A percentile compares a stretch with the other conserved stretches of the same genome.
Evolutionary conservation across 2,888 invertebrate species (phyloP).

Genomic region (Lasioglossum leucozonium): DNA sequence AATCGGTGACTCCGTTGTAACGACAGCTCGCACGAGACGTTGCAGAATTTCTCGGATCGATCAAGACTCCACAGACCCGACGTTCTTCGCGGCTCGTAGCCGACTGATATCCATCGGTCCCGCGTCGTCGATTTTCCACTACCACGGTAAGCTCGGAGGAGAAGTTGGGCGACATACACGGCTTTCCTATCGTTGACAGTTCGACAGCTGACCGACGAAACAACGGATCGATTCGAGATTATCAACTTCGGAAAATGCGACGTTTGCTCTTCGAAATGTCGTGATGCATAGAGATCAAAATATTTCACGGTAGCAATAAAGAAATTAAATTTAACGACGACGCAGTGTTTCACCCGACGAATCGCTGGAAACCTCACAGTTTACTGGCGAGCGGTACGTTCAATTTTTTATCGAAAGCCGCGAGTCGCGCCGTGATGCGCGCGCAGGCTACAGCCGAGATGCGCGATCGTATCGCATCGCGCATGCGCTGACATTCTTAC

Average conservation of each 20-base stretch:
- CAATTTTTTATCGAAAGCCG: slow-evolving; percentile 63
- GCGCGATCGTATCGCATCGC: slow-evolving; percentile 10
- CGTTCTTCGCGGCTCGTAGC: slow-evolving; percentile 50
- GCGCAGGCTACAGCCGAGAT: slow-evolving; percentile 45
- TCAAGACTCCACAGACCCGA: slow-evolving; percentile 3
- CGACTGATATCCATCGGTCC: slow-evolving; percentile 59
- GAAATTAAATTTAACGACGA: slow-evolving; percentile 24
- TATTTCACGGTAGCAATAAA: neutral
- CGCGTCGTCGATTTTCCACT: slow-evolving; percentile 41
- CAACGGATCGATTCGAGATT: neutral
- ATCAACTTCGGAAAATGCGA: neutral
- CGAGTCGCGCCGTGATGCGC: slow-evolving; percentile 58
- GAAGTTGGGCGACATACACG: slow-evolving; percentile 38
- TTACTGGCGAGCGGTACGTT: slow-evolving; percentile 56
- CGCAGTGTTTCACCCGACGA: slow-evolving; percentile 40
- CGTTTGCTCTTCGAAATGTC: neutral
- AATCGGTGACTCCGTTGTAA: neutral
- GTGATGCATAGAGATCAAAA: neutral
- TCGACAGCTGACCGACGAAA: slow-evolving; percentile 35
- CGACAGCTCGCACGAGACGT: neutral
- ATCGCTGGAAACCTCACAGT: slow-evolving; percentile 37
- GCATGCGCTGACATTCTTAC: slow-evolving; percentile 16
- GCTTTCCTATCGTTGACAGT: slow-evolving; percentile 7
- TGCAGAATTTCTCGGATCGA: slow-evolving; percentile 43
- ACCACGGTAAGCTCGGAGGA: slow-evolving; percentile 17